phyloP scores from a whole-genome alignment of 2,888 invertebrate genomes.

The Catocala sponsa region DNA sequence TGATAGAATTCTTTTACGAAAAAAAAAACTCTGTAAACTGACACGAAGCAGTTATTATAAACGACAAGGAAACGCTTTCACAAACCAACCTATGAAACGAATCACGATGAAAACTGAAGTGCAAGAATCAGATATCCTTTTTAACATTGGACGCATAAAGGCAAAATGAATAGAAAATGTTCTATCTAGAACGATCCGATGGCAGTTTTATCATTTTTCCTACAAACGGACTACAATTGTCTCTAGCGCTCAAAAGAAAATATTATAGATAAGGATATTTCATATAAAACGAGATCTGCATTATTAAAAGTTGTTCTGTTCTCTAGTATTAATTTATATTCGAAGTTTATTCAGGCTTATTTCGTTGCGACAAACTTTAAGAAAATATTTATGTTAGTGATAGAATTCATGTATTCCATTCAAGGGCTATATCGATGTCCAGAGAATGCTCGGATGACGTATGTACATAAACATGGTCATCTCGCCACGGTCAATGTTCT shows the following conservation, averaged over 20 bases:
- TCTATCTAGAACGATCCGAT: slow-evolving; percentile 28
- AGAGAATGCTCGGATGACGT: too few relatives aligned
- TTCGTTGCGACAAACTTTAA: too few relatives aligned
- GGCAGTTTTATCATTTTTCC: slow-evolving; percentile 17
- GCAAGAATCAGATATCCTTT: slow-evolving; percentile 8
- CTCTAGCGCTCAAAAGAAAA: slow-evolving; percentile 26
- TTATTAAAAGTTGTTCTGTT: background rate
- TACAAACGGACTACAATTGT: slow-evolving; percentile 8
- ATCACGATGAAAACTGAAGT: slow-evolving; percentile 1
- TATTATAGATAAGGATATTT: slow-evolving; percentile 13
- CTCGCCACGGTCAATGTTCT: too few relatives aligned
- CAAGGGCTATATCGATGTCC: too few relatives aligned
- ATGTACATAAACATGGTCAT: too few relatives aligned
- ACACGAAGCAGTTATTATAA: background rate
- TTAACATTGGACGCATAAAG: slow-evolving; percentile 21
- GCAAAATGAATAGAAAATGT: slow-evolving; percentile 41
- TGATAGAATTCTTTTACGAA: background rate
- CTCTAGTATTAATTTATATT: too few relatives aligned
- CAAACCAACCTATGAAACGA: background rate
- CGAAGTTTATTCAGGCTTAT: too few relatives aligned
- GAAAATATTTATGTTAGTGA: too few relatives aligned
- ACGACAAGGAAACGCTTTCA: background rate
- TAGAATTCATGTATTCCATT: too few relatives aligned
- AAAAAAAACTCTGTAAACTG: background rate
- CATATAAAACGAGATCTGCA: slow-evolving; percentile 10